These are phyloP conservation scores for Cyclina sinensis DNA, from an alignment of 1,140 invertebrate species.

Conservation along the genomic window DNA sequence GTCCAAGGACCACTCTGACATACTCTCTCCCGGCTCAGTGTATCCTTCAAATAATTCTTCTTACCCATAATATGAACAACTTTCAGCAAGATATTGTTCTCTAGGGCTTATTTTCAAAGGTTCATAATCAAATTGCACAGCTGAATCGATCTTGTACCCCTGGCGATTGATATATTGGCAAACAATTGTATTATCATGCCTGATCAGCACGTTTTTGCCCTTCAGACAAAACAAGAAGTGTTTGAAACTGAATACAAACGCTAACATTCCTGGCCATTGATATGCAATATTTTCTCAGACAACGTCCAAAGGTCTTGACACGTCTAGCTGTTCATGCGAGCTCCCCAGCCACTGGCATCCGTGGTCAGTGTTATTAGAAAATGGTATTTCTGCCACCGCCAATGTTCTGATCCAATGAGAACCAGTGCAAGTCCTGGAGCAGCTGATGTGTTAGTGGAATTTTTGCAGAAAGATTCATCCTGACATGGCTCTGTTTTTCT, in stretches of 20 bases:
- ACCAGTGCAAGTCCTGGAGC: background rate
- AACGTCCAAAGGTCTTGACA: slow-evolving; percentile 52
- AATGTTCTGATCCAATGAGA: slow-evolving; percentile 53
- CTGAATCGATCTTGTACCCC: slow-evolving; percentile 6
- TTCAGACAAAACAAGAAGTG: slow-evolving; percentile 14
- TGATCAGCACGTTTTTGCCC: slow-evolving; percentile 26
- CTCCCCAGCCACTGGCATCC: slow-evolving; percentile 34
- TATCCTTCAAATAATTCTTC: background rate
- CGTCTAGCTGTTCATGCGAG: slow-evolving; percentile 2
- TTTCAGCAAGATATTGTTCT: slow-evolving; percentile 14
- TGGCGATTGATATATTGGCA: slow-evolving; percentile 40
- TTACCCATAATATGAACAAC: slow-evolving; percentile 6
- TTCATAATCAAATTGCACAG: slow-evolving; percentile 22
- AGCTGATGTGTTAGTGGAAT: slow-evolving; percentile 9
- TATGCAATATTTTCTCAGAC: slow-evolving; percentile 42
- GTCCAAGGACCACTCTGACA: slow-evolving; percentile 1
- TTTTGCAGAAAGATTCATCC: background rate
- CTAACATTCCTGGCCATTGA: slow-evolving; percentile 40
- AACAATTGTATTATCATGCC: slow-evolving; percentile 16
- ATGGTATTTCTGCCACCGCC: background rate
- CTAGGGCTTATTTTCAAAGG: slow-evolving; percentile 1
- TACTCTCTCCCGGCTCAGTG: background rate
- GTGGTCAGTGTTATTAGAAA: slow-evolving; percentile 11
- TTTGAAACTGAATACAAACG: slow-evolving; percentile 13
- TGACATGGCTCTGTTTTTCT: slow-evolving; percentile 22